Base-by-base conservation (phyloP, 2,113 vertebrate genomes). In the Ictalurus furcatus region DNA sequence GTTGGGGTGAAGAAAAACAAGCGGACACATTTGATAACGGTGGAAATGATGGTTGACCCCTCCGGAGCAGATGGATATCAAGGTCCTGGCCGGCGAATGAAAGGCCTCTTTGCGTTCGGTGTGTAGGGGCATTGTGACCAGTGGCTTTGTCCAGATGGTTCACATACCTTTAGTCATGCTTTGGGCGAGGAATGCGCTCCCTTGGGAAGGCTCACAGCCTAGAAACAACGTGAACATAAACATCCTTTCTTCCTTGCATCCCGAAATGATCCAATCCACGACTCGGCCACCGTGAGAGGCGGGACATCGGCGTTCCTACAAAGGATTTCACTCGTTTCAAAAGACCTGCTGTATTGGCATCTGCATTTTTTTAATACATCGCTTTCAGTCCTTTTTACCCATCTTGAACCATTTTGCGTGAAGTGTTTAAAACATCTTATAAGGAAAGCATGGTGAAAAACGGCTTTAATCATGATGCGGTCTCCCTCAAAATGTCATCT, bases 131-230 rank as follows among this genome's bases (percentile, higher is more conserved):
- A 95, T 96, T 95, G 95, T 95, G 94, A 92, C 94, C 92, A 86
- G 76, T 92, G 92, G 92, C 93, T 94, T 94, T 95, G 95, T 94
- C 95, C 96, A 97, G 96, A 97, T 97, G 95, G 95, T 96, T 97
- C 92, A 93, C 95, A 96, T 95, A 96, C 94, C 95, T 96, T 94
- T 92, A 96, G 94, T 94, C 92, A 91, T 92, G 94, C 95, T 94
- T 91, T 59, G 92, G 94, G 93, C 93, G 92, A 96, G 95, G 96
- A 97, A 96, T 95, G 95, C 76, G 67, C 93, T 95, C 96, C 96
- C 96, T 94, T 87, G 89, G 95, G 95, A 94, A 12, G 87, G 89
- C 94, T 93, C 93, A 93, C 65, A 91, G 96, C 96, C 94, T 94
- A 94, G 94, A 96, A 97, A 95, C 95, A 93, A 94, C 94, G 93